phyloP scores from a whole-genome alignment of 1,140 invertebrate genomes.

The Helicoverpa zea region DNA sequence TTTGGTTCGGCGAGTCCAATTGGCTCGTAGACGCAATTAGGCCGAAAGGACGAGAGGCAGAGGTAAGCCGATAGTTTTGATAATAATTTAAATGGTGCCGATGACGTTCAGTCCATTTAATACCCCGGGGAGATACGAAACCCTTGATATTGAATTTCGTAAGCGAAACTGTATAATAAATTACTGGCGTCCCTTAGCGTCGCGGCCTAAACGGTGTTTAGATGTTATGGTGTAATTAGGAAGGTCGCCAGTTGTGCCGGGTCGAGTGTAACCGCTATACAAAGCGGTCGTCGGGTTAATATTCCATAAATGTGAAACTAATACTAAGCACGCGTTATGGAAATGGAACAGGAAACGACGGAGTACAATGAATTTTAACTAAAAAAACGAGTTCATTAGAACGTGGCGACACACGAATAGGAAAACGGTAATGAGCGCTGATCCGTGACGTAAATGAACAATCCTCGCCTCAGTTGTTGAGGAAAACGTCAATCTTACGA shows the following conservation, averaged over 20 bases:
- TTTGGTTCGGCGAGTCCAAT: conserved; percentile 53
- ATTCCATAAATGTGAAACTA: conserved; percentile 54
- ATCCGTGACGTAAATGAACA: conserved; percentile 29
- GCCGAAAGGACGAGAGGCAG: conserved; percentile 23
- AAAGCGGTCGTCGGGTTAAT: conserved; percentile 40
- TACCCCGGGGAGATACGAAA: conserved; percentile 61
- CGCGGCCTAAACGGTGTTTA: conserved; percentile 59
- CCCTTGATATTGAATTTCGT: conserved; percentile 78
- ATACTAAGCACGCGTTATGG: conserved; percentile 42
- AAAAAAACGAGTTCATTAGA: conserved; percentile 38
- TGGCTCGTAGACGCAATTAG: conserved; percentile 52
- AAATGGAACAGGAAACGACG: conserved; percentile 50
- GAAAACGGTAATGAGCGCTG: conserved; percentile 29
- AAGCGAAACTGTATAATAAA: conserved; percentile 72
- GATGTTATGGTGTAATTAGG: conserved; percentile 65
- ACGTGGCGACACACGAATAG: conserved; percentile 29
- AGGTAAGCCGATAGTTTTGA: conserved; percentile 76
- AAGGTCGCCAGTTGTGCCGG: conserved; percentile 52
- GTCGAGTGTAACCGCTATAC: conserved; percentile 45
- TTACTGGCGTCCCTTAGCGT: conserved; percentile 62
- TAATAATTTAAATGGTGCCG: conserved; percentile 77
- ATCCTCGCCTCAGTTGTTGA: background rate
- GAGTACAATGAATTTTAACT: conserved; percentile 36
- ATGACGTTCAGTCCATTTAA: conserved; percentile 70
- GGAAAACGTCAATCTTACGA: background rate